phyloP scores from a whole-genome alignment of 2,888 invertebrate species.

The Orchestes rusci region DNA sequence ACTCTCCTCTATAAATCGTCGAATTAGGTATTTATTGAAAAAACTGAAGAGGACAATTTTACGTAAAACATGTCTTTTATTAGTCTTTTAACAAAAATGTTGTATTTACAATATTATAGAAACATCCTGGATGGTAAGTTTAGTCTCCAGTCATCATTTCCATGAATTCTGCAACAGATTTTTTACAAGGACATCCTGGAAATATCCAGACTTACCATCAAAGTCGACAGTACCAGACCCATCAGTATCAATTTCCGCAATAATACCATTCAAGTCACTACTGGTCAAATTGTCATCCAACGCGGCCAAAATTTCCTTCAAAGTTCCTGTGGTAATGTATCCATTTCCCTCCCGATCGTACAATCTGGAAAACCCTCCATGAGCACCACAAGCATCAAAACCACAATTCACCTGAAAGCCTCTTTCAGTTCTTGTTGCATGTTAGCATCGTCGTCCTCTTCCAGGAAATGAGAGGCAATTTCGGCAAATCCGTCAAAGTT shows the following conservation, averaged over 20 bases:
- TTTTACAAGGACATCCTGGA: background rate
- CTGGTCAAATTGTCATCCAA: constrained; percentile 89
- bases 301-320: constrained; percentile 90
- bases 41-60: too few species aligned
- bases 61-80: too few species aligned
- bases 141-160: constrained; percentile 92
- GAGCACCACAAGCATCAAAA: constrained; percentile 1
- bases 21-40: too few species aligned
- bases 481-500: constrained; percentile 91
- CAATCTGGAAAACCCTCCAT: constrained; percentile 51
- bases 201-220: constrained; percentile 62
- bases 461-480: constrained; percentile 88
- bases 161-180: constrained; percentile 69
- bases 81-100: too few species aligned
- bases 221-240: constrained; percentile 98
- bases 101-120: too few species aligned
- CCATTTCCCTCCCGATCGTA: constrained; percentile 96
- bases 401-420: constrained; percentile 65
- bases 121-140: too few species aligned
- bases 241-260: constrained; percentile 96
- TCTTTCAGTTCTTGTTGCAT: constrained; percentile 93
- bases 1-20: too few species aligned
- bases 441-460: constrained; percentile 84
- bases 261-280: constrained; percentile 92
- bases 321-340: constrained; percentile 83